Percentiles rank a stretch among this genome's conserved stretches.
Conservation (phyloP, 2,888 invertebrate genomes). For the Cinara cedri region DNA sequence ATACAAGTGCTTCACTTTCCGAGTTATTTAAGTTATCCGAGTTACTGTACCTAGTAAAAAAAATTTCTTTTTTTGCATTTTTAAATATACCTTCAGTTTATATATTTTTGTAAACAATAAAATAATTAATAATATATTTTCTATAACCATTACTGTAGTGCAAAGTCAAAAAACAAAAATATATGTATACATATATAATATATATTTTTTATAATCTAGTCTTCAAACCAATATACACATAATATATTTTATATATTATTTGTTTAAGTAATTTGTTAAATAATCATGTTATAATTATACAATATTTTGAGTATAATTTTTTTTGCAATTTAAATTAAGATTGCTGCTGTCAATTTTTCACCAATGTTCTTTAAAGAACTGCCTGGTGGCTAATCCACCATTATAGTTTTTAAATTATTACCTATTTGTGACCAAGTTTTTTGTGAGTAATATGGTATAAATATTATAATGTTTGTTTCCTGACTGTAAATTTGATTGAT, state of each 20-base stretch:
- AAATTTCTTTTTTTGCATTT: slow-evolving; percentile 8
- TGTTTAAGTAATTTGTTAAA: slow-evolving; percentile 35
- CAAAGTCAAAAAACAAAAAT: slow-evolving; percentile 10
- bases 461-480: slow-evolving; percentile 17
- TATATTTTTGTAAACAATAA: slow-evolving; percentile 3
- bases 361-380: no score
- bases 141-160: slow-evolving; percentile 2
- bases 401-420: slow-evolving; percentile 16
- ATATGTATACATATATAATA: neutral
- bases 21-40: no score
- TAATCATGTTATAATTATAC: slow-evolving; percentile 36
- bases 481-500: slow-evolving; percentile 23
- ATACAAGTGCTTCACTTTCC: neutral
- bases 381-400: neutral
- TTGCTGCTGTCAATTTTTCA: slow-evolving; percentile 26
- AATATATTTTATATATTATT: neutral
- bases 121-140: neutral
- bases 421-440: slow-evolving; percentile 1
- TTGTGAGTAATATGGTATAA: neutral
- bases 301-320: slow-evolving; percentile 21
- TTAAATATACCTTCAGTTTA: neutral
- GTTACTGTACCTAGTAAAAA: neutral
- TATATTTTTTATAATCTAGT: slow-evolving; percentile 45
- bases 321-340: neutral
- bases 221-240: slow-evolving; percentile 9